Evolutionary conservation across 2,797 vertebrate genomes (phyloP).

Genomic region (Phrynocephalus guinanensis): DNA sequence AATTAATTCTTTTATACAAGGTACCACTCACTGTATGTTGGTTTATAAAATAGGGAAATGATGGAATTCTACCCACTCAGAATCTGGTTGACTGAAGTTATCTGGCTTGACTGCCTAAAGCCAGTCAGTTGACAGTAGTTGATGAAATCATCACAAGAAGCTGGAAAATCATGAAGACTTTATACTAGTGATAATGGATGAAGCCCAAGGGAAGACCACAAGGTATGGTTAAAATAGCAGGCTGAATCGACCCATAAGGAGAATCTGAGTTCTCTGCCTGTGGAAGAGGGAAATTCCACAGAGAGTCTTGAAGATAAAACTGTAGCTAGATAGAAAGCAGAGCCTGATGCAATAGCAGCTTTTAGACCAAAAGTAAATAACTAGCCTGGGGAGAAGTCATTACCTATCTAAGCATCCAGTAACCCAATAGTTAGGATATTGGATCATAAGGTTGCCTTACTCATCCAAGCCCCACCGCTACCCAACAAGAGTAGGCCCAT

Average conservation of each 20-base stretch:
- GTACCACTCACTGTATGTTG: neutral
- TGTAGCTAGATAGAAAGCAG: neutral
- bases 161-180: neutral
- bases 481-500: no score
- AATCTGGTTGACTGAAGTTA: neutral
- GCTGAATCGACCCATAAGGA: neutral
- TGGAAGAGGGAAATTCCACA: neutral
- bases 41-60: neutral
- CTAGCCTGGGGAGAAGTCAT: no score
- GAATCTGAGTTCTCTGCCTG: neutral
- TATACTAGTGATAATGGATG: neutral
- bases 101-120: neutral
- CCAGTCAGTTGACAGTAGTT: neutral
- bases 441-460: no score
- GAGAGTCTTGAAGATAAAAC: neutral
- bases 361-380: no score
- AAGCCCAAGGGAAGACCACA: neutral
- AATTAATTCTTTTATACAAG: no score
- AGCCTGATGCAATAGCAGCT: no score
- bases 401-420: no score
- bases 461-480: no score
- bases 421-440: no score
- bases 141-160: neutral
- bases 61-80: neutral
- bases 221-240: neutral